These are phyloP conservation scores for Gallinago jamesoni DNA, from an alignment of 2,113 vertebrate species.

Conservation along the genomic window DNA sequence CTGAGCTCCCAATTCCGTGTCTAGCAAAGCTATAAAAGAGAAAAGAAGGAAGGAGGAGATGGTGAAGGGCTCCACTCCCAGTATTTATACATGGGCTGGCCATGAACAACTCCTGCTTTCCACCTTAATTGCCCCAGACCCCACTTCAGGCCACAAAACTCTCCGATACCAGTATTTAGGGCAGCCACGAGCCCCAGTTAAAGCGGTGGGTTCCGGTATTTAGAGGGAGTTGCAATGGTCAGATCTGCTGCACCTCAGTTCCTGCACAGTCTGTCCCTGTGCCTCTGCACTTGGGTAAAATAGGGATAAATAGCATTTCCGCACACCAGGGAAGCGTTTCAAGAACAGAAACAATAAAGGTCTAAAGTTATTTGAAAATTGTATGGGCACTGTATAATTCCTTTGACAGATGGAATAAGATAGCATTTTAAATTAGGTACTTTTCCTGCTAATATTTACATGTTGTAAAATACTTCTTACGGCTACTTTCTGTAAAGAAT, in stretches of 20 bases:
- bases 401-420: not conserved
- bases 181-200: not conserved
- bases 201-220: not conserved
- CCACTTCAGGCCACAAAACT: not conserved
- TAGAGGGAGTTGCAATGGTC: not conserved
- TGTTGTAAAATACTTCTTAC: conserved; percentile 50
- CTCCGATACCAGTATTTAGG: not conserved
- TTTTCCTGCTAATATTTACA: conserved; percentile 38
- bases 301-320: not conserved
- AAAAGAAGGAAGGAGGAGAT: not conserved
- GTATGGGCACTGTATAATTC: not conserved
- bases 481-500: conserved; percentile 37
- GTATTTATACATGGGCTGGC: not conserved
- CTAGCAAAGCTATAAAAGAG: not conserved
- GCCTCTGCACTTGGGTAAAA: not conserved
- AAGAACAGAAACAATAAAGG: not conserved
- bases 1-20: not conserved
- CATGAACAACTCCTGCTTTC: not conserved
- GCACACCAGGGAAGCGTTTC: not conserved
- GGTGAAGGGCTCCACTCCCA: rapidly evolving
- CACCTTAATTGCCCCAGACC: rapidly evolving
- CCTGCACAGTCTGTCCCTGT: not conserved
- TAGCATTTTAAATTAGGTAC: conserved; percentile 1
- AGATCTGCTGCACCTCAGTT: rapidly evolving
- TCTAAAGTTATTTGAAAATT: not conserved